A percentile compares a stretch with the other conserved stretches of the same genome.
phyloP scores from a whole-genome alignment of 2,113 vertebrate species.

The Rana temporaria region DNA sequence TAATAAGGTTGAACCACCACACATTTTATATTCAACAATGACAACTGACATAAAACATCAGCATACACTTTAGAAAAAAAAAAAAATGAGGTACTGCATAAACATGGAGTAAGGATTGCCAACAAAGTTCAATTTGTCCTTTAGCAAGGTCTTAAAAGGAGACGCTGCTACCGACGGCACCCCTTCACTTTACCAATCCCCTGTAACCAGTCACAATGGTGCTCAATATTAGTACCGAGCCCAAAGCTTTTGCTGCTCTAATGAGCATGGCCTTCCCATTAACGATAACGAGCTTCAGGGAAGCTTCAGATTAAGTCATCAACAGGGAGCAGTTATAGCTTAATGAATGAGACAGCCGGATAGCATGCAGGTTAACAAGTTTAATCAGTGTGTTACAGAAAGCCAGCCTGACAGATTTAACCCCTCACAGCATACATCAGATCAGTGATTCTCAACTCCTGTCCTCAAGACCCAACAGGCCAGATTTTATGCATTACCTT shows the following conservation, averaged over 20 bases:
- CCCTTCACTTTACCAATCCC: too few relatives aligned
- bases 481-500: too few relatives aligned
- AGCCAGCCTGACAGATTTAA: neutral
- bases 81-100: too few relatives aligned
- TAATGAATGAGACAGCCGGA: conserved; percentile 36
- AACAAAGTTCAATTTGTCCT: too few relatives aligned
- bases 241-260: neutral
- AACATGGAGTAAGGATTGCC: too few relatives aligned
- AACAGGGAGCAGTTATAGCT: conserved; percentile 42
- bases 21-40: too few relatives aligned
- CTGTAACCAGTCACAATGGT: neutral
- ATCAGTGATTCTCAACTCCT: too few relatives aligned
- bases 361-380: conserved; percentile 31
- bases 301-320: conserved; percentile 44
- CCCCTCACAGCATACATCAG: neutral
- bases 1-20: too few relatives aligned
- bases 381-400: conserved; percentile 20
- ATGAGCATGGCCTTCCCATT: conserved; percentile 31
- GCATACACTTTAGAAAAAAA: too few relatives aligned
- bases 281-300: conserved; percentile 33
- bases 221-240: neutral
- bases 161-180: too few relatives aligned
- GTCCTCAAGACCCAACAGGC: too few relatives aligned
- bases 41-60: too few relatives aligned
- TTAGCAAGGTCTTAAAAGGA: neutral